These are phyloP conservation scores for Sternotherus odoratus DNA, from an alignment of 2,797 vertebrate species.

Conservation along the genomic window DNA sequence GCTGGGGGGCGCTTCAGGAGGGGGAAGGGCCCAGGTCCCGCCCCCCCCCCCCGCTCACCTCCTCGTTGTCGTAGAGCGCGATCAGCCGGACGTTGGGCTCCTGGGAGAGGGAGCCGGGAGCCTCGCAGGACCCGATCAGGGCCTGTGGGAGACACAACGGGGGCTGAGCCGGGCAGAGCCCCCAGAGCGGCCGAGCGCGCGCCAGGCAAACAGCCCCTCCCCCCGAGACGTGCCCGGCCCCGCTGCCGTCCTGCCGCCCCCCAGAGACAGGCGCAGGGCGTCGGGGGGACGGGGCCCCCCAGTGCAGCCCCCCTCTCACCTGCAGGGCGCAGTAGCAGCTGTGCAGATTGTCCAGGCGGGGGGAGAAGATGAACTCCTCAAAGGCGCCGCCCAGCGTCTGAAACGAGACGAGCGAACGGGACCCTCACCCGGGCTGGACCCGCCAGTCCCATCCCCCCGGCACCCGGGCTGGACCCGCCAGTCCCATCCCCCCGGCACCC, in stretches of 20 bases:
- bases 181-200: neutral
- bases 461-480: too few relatives aligned
- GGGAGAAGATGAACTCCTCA: slow-evolving; percentile 94
- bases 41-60: slow-evolving; percentile 80
- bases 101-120: slow-evolving; percentile 81
- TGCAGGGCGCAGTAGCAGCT: slow-evolving; percentile 97
- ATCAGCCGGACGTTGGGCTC: slow-evolving; percentile 93
- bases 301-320: slow-evolving; percentile 74
- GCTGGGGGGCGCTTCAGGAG: neutral
- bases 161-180: neutral
- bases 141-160: slow-evolving; percentile 78
- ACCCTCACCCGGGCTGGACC: too few relatives aligned
- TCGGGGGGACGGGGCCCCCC: neutral
- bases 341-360: slow-evolving; percentile 96
- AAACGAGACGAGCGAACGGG: neutral
- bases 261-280: neutral
- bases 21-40: neutral
- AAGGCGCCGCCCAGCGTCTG: slow-evolving; percentile 92
- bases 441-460: too few relatives aligned
- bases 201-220: neutral
- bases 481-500: too few relatives aligned
- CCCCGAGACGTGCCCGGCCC: neutral
- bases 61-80: slow-evolving; percentile 94
- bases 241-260: too few relatives aligned
- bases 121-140: slow-evolving; percentile 87